These are phyloP conservation scores for Callitettix versicolor DNA, from an alignment of 1,140 invertebrate species.

Conservation along the genomic window DNA sequence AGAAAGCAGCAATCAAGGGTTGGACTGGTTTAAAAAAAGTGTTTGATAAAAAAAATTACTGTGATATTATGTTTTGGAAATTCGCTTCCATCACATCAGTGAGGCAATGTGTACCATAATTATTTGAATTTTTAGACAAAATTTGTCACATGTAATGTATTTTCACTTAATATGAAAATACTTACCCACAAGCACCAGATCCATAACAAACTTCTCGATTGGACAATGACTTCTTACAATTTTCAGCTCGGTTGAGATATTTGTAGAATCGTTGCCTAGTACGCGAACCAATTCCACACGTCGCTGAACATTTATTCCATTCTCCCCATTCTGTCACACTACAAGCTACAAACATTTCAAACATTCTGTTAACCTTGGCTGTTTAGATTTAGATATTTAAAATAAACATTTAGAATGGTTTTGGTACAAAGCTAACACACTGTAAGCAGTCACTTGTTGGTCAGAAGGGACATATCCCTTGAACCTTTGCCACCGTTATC, in stretches of 20 bases:
- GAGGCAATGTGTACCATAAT: too few relatives aligned
- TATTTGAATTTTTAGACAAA: not conserved
- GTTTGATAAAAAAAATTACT: too few relatives aligned
- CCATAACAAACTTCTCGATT: conserved; percentile 41
- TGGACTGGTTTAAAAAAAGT: too few relatives aligned
- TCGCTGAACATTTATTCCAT: conserved; percentile 38
- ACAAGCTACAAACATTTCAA: conserved; percentile 30
- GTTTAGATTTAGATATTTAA: not conserved
- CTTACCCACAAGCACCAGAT: conserved; percentile 37
- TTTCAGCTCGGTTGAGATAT: conserved; percentile 33
- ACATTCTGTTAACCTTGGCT: not conserved
- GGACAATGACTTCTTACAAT: conserved; percentile 41
- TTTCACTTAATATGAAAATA: too few relatives aligned
- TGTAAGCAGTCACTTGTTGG: not conserved
- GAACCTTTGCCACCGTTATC: not conserved
- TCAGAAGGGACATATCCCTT: not conserved
- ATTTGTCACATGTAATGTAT: too few relatives aligned
- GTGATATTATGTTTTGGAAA: too few relatives aligned
- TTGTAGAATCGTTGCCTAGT: conserved; percentile 17
- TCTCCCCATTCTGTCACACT: conserved; percentile 35
- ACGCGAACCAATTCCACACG: conserved; percentile 35
- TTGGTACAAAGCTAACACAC: not conserved
- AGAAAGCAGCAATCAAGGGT: too few relatives aligned
- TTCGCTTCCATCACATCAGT: too few relatives aligned
- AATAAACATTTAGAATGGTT: not conserved